These are phyloP conservation scores for Spheniscus humboldti DNA, from an alignment of 2,797 vertebrate genomes.

Conservation along the genomic window DNA sequence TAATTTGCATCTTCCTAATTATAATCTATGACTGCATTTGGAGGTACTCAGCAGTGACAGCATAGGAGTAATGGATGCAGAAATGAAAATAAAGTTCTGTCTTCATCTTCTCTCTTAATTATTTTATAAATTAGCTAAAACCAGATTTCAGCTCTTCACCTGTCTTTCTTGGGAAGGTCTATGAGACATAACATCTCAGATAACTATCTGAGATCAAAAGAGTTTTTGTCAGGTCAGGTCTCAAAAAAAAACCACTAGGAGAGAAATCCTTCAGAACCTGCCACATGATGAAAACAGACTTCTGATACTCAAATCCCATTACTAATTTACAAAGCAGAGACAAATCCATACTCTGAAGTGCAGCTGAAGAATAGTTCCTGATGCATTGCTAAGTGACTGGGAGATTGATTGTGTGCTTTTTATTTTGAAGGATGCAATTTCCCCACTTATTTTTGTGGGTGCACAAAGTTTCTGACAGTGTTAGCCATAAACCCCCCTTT, in stretches of 20 bases:
- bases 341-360: neutral
- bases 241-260: neutral
- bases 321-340: neutral
- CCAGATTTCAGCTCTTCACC: neutral
- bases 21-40: neutral
- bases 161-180: neutral
- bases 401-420: neutral
- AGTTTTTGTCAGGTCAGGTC: neutral
- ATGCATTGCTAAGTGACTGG: neutral
- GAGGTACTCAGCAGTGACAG: neutral
- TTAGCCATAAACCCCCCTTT: neutral
- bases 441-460: neutral
- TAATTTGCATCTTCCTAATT: neutral
- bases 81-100: neutral
- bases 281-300: neutral
- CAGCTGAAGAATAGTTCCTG: neutral
- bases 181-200: neutral
- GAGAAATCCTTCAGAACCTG: neutral
- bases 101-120: neutral
- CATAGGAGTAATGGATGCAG: neutral
- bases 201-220: neutral
- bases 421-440: neutral
- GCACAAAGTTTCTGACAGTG: neutral
- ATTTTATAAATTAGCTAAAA: neutral
- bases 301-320: constrained; percentile 20